A percentile compares a stretch with the other conserved stretches of the same genome.
phyloP scores from a whole-genome alignment of 2,113 vertebrate species.

The Capreolus pygargus region DNA sequence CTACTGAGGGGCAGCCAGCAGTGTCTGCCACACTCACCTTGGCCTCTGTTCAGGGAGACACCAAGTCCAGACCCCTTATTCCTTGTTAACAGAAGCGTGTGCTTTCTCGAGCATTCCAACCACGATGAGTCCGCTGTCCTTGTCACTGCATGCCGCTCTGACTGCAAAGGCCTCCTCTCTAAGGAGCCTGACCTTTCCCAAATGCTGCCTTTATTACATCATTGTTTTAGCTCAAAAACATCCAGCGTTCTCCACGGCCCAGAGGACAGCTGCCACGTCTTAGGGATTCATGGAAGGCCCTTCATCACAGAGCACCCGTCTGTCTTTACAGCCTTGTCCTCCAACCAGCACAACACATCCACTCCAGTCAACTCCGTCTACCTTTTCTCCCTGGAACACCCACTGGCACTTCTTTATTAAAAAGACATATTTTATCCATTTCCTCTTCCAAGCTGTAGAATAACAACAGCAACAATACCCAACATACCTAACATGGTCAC shows the following conservation, averaged over 20 bases:
- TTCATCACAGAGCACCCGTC: not conserved
- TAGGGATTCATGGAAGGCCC: not conserved
- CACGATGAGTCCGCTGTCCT: not conserved
- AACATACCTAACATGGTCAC: not conserved
- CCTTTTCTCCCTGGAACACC: not conserved
- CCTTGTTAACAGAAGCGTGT: not conserved
- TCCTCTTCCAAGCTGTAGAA: not conserved
- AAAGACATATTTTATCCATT: not conserved
- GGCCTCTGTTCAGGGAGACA: not conserved
- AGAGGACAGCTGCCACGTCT: not conserved
- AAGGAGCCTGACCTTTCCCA: not conserved
- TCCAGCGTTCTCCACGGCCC: not conserved
- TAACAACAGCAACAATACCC: not conserved
- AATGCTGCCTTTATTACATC: not conserved
- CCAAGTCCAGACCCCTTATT: not conserved
- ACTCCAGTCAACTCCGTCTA: too few relatives aligned
- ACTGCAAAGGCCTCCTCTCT: not conserved
- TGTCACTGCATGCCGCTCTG: not conserved
- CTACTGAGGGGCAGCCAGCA: not conserved
- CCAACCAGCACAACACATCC: not conserved
- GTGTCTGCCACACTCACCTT: not conserved
- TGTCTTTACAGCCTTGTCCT: not conserved
- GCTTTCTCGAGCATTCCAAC: not conserved
- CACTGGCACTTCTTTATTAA: not conserved
- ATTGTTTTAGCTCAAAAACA: not conserved